These are phyloP conservation scores for Sternotherus odoratus DNA, from an alignment of 2,797 vertebrate species.

Conservation along the genomic window DNA sequence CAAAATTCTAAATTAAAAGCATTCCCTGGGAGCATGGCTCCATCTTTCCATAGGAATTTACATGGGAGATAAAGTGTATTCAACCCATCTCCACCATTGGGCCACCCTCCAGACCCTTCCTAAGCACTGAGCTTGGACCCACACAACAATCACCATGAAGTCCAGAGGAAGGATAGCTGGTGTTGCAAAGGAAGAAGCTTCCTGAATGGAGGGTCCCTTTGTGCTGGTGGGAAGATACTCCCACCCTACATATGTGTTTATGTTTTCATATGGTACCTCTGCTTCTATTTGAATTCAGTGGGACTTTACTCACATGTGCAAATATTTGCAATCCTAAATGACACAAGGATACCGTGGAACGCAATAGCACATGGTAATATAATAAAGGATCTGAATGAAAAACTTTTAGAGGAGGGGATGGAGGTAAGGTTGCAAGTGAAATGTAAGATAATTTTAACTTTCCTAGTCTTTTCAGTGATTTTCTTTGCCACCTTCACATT, in stretches of 20 bases:
- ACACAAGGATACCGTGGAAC: not conserved
- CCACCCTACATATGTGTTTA: rapidly evolving
- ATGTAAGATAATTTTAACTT: not conserved
- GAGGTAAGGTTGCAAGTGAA: not conserved
- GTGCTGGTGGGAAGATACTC: not conserved
- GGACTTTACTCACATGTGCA: not conserved
- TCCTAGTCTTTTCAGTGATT: not conserved
- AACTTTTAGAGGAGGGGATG: not conserved
- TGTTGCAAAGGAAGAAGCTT: not conserved
- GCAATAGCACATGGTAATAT: not conserved
- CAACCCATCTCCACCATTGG: not conserved
- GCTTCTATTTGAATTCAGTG: not conserved
- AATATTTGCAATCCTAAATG: not conserved
- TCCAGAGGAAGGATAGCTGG: not conserved
- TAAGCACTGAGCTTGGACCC: not conserved
- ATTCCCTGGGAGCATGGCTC: rapidly evolving
- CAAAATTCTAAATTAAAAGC: not conserved
- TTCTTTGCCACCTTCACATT: not conserved
- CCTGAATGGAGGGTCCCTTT: rapidly evolving
- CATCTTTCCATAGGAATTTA: not conserved
- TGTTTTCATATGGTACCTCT: rapidly evolving
- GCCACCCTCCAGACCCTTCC: not conserved
- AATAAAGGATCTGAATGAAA: not conserved
- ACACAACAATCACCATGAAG: not conserved
- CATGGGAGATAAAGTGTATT: rapidly evolving